Conservation (phyloP, 2,888 invertebrate species). For the Aromia moschata region DNA sequence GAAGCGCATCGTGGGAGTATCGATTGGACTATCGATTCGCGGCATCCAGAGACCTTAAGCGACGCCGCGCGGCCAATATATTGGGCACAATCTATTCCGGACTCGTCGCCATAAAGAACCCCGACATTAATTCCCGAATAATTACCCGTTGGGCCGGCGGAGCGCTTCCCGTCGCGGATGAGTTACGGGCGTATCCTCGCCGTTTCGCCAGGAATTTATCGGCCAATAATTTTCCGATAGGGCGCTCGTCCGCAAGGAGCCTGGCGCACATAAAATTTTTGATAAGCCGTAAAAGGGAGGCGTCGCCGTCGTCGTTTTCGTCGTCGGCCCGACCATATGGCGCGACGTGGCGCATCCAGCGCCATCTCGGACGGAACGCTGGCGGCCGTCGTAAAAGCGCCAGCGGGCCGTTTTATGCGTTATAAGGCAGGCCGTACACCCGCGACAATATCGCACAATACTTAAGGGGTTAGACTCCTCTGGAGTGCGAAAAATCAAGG, state of each 20-base stretch:
- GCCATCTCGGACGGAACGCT: constrained; percentile 33
- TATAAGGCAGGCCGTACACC: too few relatives aligned
- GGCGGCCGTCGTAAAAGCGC: constrained; percentile 48
- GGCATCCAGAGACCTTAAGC: too few relatives aligned
- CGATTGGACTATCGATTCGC: too few relatives aligned
- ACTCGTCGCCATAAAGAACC: neutral
- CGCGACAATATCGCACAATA: too few relatives aligned
- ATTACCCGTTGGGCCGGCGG: neutral
- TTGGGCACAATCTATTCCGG: too few relatives aligned
- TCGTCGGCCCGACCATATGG: constrained; percentile 20
- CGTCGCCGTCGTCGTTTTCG: too few relatives aligned
- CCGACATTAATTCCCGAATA: neutral
- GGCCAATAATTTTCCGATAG: constrained; percentile 24
- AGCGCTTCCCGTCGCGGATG: neutral
- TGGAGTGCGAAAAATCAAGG: too few relatives aligned
- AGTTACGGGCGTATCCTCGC: neutral
- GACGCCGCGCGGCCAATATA: too few relatives aligned
- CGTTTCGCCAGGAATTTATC: constrained; percentile 22
- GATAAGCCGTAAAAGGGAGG: constrained; percentile 24
- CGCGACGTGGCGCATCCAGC: constrained; percentile 11
- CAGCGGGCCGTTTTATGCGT: too few relatives aligned
- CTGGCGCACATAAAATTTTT: constrained; percentile 25
- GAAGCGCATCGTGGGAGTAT: too few relatives aligned
- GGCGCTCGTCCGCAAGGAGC: constrained; percentile 22
- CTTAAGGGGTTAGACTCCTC: too few relatives aligned